Base-by-base conservation (phyloP, 1,140 invertebrate species). In the Protaetia brevitarsis region DNA sequence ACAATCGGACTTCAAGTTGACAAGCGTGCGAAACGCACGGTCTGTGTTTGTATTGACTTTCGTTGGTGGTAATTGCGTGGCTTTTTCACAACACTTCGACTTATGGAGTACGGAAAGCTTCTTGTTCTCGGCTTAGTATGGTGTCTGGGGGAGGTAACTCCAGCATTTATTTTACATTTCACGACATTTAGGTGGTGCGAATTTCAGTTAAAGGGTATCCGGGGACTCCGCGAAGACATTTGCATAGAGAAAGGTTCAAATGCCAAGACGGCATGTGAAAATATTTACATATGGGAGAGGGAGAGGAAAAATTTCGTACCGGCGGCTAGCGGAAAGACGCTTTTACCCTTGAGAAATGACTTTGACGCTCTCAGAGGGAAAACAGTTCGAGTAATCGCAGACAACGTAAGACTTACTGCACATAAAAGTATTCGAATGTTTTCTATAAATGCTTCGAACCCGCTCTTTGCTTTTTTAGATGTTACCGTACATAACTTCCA, bases 231-330 rank as follows among this genome's bases (percentile, higher is more conserved):
- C 45, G 13, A 16, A 19, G 60, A 62, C 31, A 37, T 60, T 67
- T 64, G 66, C 62, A 34, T 29, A 19, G 58, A 60, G 36, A 60
- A 29, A 23, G 21, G 29, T 41, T n/a, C 27, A 13, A 67, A 51
- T 36, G 61, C 29, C n/a, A 69, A 65, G 31, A 31, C 65, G 23
- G 63, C 68, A 11, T 73, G 71, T 56, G 66, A 69, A 7, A 68
- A 68, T 34, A 73, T 73, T 63, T 73, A 69, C 68, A 58, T 73
- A 41, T 72, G 67, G 68, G 59, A 65, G 23, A 66, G 64, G 29
- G 58, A 66, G 36, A n/a, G 23, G 26, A 19, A 63, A 7, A 63
- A 69, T 10, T 73, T 73, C 65, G 62, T 69, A n/a, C 66, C 66
- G 36, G 41, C 41, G 41, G 8, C 67, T 70, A 26, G 58, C 64